Evolutionary conservation across 2,797 vertebrate species (phyloP).

Genomic region (Pipistrellus pygmaeus): DNA sequence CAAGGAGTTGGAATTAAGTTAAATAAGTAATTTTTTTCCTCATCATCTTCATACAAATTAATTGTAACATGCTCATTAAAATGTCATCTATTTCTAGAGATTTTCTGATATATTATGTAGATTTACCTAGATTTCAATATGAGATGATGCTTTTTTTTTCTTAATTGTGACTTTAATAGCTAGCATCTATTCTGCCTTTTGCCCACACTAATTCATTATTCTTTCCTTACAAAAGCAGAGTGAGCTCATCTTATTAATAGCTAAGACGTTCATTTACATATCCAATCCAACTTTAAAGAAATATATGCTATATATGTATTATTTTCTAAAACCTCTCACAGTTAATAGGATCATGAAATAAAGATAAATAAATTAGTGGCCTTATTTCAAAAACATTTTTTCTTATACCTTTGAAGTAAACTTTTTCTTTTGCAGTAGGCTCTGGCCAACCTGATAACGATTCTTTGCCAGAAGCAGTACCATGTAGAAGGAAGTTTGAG

Average conservation of each 20-base stretch:
- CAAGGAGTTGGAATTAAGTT: neutral
- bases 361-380: neutral
- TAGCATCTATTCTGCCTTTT: neutral
- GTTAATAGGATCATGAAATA: neutral
- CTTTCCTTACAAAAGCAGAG: neutral
- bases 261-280: neutral
- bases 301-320: neutral
- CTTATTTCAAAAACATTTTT: slow-evolving; percentile 13
- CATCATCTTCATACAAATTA: neutral
- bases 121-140: neutral
- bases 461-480: neutral
- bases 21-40: neutral
- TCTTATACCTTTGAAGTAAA: neutral
- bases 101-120: neutral
- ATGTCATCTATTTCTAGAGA: neutral
- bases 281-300: slow-evolving; percentile 1
- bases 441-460: neutral
- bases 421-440: slow-evolving; percentile 4
- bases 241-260: neutral
- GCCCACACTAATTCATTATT: neutral
- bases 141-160: neutral
- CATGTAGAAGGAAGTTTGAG: neutral
- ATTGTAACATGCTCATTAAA: neutral
- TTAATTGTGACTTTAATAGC: neutral
- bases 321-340: neutral